A percentile compares a stretch with the other conserved stretches of the same genome.
These are phyloP conservation scores for Vidua chalybeata DNA, from an alignment of 2,113 vertebrate genomes.

Conservation along the genomic window DNA sequence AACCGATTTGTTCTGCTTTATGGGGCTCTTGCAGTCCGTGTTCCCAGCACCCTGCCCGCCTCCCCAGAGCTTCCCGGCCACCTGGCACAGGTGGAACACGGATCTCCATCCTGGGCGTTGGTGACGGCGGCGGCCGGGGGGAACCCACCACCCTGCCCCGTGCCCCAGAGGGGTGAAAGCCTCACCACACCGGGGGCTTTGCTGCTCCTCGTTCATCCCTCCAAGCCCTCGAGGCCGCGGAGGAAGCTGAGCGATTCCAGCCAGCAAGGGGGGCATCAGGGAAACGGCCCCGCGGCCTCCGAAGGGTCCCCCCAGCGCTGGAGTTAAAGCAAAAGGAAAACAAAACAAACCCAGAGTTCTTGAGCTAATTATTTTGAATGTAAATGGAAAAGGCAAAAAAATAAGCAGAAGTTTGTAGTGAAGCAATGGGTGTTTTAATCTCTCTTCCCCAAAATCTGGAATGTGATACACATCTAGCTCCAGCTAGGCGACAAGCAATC, in stretches of 20 bases:
- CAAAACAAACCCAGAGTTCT: neutral
- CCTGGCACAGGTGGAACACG: fast-evolving
- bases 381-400: neutral
- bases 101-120: fast-evolving
- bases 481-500: neutral
- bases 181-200: neutral
- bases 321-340: neutral
- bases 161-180: neutral
- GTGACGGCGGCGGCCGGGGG: neutral
- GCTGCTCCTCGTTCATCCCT: neutral
- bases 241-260: neutral
- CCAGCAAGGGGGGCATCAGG: neutral
- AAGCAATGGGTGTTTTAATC: neutral
- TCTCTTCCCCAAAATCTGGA: neutral
- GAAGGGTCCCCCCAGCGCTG: neutral
- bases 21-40: fast-evolving
- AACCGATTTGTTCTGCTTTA: neutral
- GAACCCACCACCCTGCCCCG: neutral
- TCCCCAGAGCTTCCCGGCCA: neutral
- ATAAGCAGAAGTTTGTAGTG: neutral
- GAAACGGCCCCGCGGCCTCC: neutral
- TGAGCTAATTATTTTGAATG: neutral
- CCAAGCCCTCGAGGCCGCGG: neutral
- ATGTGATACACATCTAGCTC: neutral
- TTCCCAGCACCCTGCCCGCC: neutral